Evolutionary conservation across 2,797 vertebrate genomes (phyloP), one percentile per base, ranked within the genome.

Genomic region (Labeo calbasu): DNA sequence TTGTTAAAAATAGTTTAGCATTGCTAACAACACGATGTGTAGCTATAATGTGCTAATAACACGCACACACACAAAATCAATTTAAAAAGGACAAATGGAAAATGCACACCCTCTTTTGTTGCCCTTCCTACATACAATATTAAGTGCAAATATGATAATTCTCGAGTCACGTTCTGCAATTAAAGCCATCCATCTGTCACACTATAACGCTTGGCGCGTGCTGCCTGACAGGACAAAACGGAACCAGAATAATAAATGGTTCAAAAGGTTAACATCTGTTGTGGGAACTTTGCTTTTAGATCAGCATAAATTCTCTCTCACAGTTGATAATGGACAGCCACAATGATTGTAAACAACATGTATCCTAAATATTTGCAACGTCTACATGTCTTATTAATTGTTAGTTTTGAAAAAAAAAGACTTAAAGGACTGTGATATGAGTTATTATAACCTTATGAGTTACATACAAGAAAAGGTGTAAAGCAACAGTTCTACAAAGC

Each of bases 141-240:
- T 76, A 40, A 81, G 81, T 40, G 63, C 55, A 83, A 86, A 85
- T 88, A 84, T 88, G 86, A 85, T 87, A 3, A 87, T 87, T 87
- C 72, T 82, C 77, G 50, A 77, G 79, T 88, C 92, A 93, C 92
- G 92, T 87, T 86, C 65, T 72, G 84, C 87, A 85, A 93, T 93
- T 90, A 93, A 92, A 94, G 90, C 87, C 73, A 87, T 88, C 94
- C 94, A 95, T 94, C 94, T 94, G 94, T 94, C 94, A 92, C 89
- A 88, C 89, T 91, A 91, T 91, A 92, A 92, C 90, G 92, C 86
- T 93, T 87, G 89, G 88, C 92, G 91, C 77, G 87, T 89, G 89
- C 91, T 65, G 70, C 50, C 82, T 86, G 89, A 93, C 91, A 90
- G 92, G 92, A 94, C 93, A 93, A 92, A 91, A 92, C 90, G 92